phyloP scores from a whole-genome alignment of 1,140 invertebrate species.

The Megalopta genalis region DNA sequence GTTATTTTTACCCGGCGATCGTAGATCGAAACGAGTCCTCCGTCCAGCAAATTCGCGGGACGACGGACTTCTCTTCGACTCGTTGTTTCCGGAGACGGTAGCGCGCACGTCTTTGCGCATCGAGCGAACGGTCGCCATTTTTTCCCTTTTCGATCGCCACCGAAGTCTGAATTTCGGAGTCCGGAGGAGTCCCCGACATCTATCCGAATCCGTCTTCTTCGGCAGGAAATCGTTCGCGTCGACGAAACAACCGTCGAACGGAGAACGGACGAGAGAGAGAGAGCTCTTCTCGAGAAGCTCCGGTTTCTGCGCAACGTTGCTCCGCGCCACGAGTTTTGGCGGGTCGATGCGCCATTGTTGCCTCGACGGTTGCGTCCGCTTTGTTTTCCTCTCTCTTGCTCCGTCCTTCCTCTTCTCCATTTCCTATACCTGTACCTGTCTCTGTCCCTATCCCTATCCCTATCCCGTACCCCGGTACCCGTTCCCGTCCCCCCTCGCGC shows the following conservation, averaged over 20 bases:
- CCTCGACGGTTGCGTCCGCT: conserved; percentile 64
- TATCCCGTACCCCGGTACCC: neutral
- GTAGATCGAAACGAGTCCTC: neutral
- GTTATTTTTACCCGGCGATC: neutral
- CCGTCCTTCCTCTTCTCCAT: neutral
- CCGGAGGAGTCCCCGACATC: too few relatives aligned
- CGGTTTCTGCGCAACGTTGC: conserved; percentile 51
- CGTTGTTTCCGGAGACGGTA: neutral
- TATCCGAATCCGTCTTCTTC: neutral
- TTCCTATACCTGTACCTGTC: neutral
- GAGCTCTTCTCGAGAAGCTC: conserved; percentile 25
- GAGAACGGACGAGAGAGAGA: neutral
- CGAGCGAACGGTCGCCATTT: neutral
- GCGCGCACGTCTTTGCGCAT: conserved; percentile 30
- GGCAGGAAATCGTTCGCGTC: neutral
- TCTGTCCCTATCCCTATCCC: neutral
- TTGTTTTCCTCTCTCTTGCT: conserved; percentile 63
- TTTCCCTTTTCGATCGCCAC: neutral
- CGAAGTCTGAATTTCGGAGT: too few relatives aligned
- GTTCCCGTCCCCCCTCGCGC: neutral
- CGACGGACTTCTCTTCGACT: neutral
- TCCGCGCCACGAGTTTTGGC: conserved; percentile 66
- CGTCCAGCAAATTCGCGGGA: neutral
- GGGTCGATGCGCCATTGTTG: conserved; percentile 75
- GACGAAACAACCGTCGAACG: neutral